These are phyloP conservation scores for Apis laboriosa DNA, from an alignment of 1,140 invertebrate species.

Conservation along the genomic window DNA sequence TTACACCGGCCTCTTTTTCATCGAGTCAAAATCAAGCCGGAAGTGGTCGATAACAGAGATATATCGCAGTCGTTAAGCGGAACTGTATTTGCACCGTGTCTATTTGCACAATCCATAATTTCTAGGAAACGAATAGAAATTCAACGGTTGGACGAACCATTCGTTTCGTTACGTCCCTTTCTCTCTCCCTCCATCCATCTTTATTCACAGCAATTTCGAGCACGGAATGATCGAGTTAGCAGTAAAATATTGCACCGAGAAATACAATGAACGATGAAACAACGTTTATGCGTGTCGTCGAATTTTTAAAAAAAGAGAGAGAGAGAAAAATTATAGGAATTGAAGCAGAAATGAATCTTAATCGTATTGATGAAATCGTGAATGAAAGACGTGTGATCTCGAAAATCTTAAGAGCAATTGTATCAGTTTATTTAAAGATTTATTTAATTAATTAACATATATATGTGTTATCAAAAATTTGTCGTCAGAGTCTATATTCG, in stretches of 20 bases:
- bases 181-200: not conserved
- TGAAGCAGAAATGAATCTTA: too few relatives aligned
- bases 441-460: too few relatives aligned
- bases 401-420: too few relatives aligned
- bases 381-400: too few relatives aligned
- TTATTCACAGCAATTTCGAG: not conserved
- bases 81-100: constrained; percentile 16
- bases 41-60: constrained; percentile 3
- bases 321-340: too few relatives aligned
- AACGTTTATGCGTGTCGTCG: not conserved
- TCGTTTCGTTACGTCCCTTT: not conserved
- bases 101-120: constrained; percentile 31
- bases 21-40: not conserved
- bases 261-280: not conserved
- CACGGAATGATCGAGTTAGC: constrained; percentile 2
- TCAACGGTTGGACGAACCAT: not conserved
- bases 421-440: too few relatives aligned
- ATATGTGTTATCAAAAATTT: too few relatives aligned
- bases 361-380: too few relatives aligned
- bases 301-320: too few relatives aligned
- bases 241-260: too few relatives aligned
- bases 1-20: not conserved
- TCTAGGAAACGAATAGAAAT: not conserved
- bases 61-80: not conserved
- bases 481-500: too few relatives aligned